phyloP scores from a whole-genome alignment of 2,797 vertebrate species.

The Onychomys torridus region DNA sequence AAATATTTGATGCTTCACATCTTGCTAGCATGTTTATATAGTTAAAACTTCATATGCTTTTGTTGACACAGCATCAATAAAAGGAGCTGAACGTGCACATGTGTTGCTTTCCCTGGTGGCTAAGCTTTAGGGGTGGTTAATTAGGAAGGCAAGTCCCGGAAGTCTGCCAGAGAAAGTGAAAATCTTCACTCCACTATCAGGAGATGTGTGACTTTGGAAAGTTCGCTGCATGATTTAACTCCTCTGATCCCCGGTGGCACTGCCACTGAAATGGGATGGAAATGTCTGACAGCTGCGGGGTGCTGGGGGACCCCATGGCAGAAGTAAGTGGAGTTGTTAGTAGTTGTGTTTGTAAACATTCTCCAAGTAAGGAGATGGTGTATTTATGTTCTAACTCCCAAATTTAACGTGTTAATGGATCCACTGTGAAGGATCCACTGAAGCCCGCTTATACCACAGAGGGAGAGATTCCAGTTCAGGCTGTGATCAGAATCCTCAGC shows the following conservation, averaged over 20 bases:
- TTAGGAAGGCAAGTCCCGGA: conserved; percentile 28
- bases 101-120: conserved; percentile 5
- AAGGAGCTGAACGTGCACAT: conserved; percentile 48
- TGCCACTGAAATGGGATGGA: not conserved
- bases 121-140: conserved; percentile 60
- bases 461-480: not conserved
- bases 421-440: not conserved
- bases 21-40: conserved; percentile 73
- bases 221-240: conserved; percentile 1
- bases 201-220: conserved; percentile 54
- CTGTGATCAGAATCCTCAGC: not conserved
- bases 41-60: conserved; percentile 73
- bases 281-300: not conserved
- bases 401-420: not conserved
- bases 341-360: not conserved
- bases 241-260: not conserved
- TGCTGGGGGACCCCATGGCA: not conserved
- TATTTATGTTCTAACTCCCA: not conserved
- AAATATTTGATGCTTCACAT: conserved; percentile 78
- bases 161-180: not conserved
- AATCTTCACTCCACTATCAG: not conserved
- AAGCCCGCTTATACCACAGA: not conserved
- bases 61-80: conserved; percentile 71
- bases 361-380: not conserved
- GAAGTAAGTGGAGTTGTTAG: not conserved